Conservation (phyloP, 2,888 invertebrate species). For the Apamea epomidion region DNA sequence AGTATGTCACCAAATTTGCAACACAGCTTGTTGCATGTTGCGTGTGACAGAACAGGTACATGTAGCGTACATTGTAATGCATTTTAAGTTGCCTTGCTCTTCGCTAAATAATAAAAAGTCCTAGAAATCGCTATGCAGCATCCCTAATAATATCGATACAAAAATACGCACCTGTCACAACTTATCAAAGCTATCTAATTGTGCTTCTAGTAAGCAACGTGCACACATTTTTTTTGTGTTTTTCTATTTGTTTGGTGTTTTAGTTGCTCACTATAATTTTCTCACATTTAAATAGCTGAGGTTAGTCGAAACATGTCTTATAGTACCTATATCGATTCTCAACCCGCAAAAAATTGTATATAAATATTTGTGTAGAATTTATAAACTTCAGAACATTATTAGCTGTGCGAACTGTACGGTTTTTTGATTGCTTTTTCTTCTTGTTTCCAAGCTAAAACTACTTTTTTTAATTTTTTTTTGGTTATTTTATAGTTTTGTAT, state of each 20-base stretch:
- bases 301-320: not conserved
- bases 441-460: not conserved
- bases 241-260: not conserved
- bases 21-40: not conserved
- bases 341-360: constrained; percentile 3
- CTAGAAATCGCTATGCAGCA: not conserved
- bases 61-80: not conserved
- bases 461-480: not conserved
- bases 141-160: constrained; percentile 16
- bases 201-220: not conserved
- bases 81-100: constrained; percentile 2
- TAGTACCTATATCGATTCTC: constrained; percentile 1
- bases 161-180: constrained; percentile 8
- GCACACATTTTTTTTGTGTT: not conserved
- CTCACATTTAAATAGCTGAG: constrained; percentile 3
- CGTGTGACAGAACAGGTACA: not conserved
- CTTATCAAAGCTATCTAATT: not conserved
- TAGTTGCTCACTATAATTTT: not conserved
- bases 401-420: not conserved
- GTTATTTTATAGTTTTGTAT: not conserved
- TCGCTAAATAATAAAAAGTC: not conserved
- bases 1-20: not conserved
- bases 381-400: constrained; percentile 13
- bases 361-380: constrained; percentile 22
- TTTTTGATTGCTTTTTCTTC: not conserved